Base-by-base conservation (phyloP, 1,140 invertebrate species). In the Agraylea sexmaculata region DNA sequence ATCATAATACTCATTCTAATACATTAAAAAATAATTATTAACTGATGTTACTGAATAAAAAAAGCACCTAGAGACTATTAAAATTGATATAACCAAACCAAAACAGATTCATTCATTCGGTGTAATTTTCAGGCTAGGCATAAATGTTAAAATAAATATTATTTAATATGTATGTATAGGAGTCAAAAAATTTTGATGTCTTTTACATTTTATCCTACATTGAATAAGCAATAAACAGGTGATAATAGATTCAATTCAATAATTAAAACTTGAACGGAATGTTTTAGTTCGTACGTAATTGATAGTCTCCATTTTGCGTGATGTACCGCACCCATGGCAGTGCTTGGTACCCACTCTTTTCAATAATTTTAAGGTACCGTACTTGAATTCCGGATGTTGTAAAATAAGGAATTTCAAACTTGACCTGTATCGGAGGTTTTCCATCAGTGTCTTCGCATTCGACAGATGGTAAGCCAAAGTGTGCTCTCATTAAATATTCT, bases 321-420 rank as follows among this genome's bases (percentile, higher is more conserved):
- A 99, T 99, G 55, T 99, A 99, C 17, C 94, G 70, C 4, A 99
- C 95, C 96, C 95, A 99, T 1, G 96, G 96, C 34, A 99, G 57
- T 1, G 95, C 95, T 66, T 99, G 95, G 59, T 99, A 99, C 0
- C 95, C 96, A 64, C 91, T 96, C 64, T 99, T 99, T 55, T 99
- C 96, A 56, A 99, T 99, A 55, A 99, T 99, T 67, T 99, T 99
- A 46, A 99, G 69, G 62, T 99, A 99, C 23, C 94, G 75, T 3
- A 97, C 86, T 74, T 99, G 95, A 53, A 99, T 97, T 3, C 96
- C 96, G 15, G 94, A 98, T 30, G 95, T 98, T 0, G 95, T 99
- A 53, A 99, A 99, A 55, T 99, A 99, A 0, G 96, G 96, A 54
- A 99, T 99, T 71, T 99, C 96, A 71, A 99, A 99, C 66, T 93